A percentile compares a stretch with the other conserved stretches of the same genome.
phyloP scores from a whole-genome alignment of 2,113 vertebrate genomes.

The Lasiurus borealis region DNA sequence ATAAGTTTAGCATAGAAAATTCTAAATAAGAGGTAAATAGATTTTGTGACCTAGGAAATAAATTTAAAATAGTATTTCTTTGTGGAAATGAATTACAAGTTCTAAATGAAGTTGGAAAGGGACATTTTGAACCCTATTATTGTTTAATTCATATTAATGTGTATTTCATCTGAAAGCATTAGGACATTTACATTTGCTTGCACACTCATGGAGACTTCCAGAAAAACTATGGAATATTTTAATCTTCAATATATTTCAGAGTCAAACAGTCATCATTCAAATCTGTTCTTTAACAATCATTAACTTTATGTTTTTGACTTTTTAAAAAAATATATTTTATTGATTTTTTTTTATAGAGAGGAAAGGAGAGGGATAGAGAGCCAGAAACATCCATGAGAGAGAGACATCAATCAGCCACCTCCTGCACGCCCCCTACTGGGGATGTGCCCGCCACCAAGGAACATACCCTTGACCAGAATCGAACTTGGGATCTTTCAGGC shows the following conservation, averaged over 20 bases:
- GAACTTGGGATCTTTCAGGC: no score
- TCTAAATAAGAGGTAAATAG: neutral
- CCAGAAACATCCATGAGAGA: no score
- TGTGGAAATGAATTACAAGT: neutral
- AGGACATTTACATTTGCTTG: neutral
- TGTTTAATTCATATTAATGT: neutral
- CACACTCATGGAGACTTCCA: neutral
- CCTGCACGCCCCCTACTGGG: no score
- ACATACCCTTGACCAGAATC: no score
- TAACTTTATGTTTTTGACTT: neutral
- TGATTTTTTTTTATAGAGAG: no score
- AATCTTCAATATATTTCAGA: neutral
- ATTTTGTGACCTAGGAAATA: neutral
- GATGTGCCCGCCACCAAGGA: no score
- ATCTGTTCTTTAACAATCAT: neutral
- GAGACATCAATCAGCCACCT: no score
- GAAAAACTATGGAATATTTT: neutral
- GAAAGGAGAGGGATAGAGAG: no score
- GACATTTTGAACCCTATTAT: neutral
- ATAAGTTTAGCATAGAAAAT: neutral
- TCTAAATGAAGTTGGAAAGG: constrained; percentile 2
- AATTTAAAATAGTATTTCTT: neutral
- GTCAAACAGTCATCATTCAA: neutral
- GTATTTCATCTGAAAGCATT: neutral
- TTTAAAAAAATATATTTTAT: no score